Percentiles rank a stretch among this genome's conserved stretches.
These are phyloP conservation scores for Helogale parvula DNA, from an alignment of 2,113 vertebrate genomes.

Conservation along the genomic window DNA sequence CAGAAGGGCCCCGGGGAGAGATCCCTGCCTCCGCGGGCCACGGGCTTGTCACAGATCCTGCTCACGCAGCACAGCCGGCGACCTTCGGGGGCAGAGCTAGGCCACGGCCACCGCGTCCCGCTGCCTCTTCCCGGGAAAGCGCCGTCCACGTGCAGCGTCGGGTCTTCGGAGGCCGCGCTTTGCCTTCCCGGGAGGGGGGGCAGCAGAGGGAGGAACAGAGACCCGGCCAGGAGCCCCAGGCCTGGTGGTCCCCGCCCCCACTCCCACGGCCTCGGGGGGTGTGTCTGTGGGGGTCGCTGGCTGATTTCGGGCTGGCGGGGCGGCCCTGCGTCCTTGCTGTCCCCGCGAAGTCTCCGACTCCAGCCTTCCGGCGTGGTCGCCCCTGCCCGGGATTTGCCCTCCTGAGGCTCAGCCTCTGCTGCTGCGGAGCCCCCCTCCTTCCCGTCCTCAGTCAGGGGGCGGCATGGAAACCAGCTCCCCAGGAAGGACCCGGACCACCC, in stretches of 20 bases:
- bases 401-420: fast-evolving
- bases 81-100: too few species aligned
- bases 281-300: not conserved
- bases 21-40: fast-evolving
- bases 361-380: fast-evolving
- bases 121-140: not conserved
- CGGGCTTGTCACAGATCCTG: not conserved
- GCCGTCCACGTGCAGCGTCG: fast-evolving
- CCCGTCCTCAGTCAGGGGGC: fast-evolving
- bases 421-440: not conserved
- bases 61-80: fast-evolving
- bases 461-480: fast-evolving
- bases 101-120: fast-evolving
- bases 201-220: not conserved
- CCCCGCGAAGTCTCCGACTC: not conserved
- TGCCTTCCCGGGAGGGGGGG: not conserved
- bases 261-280: too few species aligned
- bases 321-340: not conserved
- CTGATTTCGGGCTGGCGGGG: fast-evolving
- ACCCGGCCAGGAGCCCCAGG: not conserved
- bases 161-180: not conserved
- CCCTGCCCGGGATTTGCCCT: not conserved
- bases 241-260: not conserved
- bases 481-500: not conserved
- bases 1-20: not conserved